Percentiles rank a stretch among this genome's conserved stretches.
phyloP scores from a whole-genome alignment of 2,888 invertebrate genomes.

The Pseudococcus viburni region DNA sequence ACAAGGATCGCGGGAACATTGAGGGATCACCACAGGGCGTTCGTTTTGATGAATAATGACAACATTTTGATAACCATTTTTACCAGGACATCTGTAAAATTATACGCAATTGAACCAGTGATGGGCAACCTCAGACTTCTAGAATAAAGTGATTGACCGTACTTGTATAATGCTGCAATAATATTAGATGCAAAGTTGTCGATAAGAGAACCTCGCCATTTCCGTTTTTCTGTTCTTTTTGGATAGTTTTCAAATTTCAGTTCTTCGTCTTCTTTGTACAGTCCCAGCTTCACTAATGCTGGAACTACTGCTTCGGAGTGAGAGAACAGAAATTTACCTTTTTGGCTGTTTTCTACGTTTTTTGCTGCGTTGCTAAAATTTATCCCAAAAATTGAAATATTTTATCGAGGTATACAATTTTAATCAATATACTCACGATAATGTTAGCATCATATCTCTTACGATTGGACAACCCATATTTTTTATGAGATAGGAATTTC shows the following conservation, averaged over 20 bases:
- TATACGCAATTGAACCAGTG: no score
- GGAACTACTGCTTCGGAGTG: constrained; percentile 75
- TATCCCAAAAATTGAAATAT: no score
- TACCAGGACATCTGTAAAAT: neutral
- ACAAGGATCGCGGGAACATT: neutral
- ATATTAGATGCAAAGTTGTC: constrained; percentile 83
- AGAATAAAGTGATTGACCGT: neutral
- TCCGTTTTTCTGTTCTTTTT: constrained; percentile 73
- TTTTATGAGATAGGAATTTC: constrained; percentile 77
- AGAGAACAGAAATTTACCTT: constrained; percentile 78
- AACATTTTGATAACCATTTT: neutral
- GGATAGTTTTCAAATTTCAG: constrained; percentile 79
- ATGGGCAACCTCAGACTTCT: no score
- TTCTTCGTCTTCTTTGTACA: constrained; percentile 74
- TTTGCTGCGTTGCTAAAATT: neutral
- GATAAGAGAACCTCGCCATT: constrained; percentile 80
- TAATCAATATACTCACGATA: constrained; percentile 73
- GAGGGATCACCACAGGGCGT: neutral
- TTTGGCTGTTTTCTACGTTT: neutral
- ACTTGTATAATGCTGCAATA: constrained; percentile 76
- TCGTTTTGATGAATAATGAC: constrained; percentile 10
- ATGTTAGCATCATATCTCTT: constrained; percentile 81
- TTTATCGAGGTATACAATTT: no score
- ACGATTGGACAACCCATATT: constrained; percentile 81
- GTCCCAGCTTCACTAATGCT: constrained; percentile 74